These are phyloP conservation scores for Garrulus glandarius DNA, from an alignment of 2,797 vertebrate genomes.

Conservation along the genomic window DNA sequence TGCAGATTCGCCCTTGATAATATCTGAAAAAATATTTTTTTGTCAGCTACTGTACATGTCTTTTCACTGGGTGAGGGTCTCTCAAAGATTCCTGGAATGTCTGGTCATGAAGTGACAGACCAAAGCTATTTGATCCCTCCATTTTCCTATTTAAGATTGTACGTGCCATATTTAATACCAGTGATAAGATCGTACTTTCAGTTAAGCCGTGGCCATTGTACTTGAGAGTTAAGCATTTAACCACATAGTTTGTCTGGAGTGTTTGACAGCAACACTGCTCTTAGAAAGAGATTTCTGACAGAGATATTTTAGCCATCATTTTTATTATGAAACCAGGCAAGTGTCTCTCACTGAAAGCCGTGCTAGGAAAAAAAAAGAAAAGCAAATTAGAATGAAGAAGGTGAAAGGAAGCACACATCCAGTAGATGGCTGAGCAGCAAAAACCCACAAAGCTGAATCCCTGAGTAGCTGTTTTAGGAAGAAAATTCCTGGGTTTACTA, in stretches of 20 bases:
- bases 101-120: background rate
- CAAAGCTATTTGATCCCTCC: background rate
- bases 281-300: slow-evolving; percentile 8
- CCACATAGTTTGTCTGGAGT: background rate
- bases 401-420: background rate
- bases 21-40: slow-evolving; percentile 28
- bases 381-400: background rate
- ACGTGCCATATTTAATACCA: background rate
- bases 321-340: background rate
- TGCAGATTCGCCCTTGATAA: slow-evolving; percentile 7
- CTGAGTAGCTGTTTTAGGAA: background rate
- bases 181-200: slow-evolving; percentile 28
- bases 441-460: background rate
- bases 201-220: background rate
- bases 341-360: background rate
- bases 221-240: background rate
- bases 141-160: slow-evolving; percentile 2
- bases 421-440: background rate
- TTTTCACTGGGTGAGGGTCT: background rate
- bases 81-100: background rate
- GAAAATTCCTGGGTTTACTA: background rate
- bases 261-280: background rate
- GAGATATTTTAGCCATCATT: background rate
- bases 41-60: slow-evolving; percentile 1
- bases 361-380: background rate